These are phyloP conservation scores for Intellagama lesueurii DNA, from an alignment of 2,797 vertebrate species.

Conservation along the genomic window DNA sequence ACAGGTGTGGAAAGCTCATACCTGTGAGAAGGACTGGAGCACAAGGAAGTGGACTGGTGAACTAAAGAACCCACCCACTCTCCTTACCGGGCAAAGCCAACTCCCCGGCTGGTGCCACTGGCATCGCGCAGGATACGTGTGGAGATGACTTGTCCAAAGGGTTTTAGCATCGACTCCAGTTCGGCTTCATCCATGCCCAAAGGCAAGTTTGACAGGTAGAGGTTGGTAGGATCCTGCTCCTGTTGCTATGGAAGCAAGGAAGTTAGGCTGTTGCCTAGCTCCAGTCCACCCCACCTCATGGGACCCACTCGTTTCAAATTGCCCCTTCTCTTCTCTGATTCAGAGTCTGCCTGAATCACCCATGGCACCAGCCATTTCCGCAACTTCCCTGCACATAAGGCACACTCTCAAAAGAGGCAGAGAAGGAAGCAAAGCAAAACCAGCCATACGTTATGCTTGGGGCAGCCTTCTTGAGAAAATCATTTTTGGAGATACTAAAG, in stretches of 20 bases:
- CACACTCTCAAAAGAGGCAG: not conserved
- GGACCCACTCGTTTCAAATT: not conserved
- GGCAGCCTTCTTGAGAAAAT: not conserved
- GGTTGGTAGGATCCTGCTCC: constrained; percentile 96
- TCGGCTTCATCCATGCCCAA: constrained; percentile 94
- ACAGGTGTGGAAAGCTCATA: not conserved
- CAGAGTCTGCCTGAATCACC: not conserved
- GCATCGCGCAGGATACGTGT: constrained; percentile 92
- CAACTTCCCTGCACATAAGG: not conserved
- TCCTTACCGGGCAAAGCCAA: constrained; percentile 92
- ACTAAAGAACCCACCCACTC: not conserved
- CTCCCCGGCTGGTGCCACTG: constrained; percentile 91
- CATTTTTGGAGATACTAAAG: not conserved
- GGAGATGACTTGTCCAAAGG: constrained; percentile 95
- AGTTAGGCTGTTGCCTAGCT: constrained; percentile 34
- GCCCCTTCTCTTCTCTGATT: not conserved
- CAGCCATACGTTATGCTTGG: not conserved
- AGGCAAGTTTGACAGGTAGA: constrained; percentile 96
- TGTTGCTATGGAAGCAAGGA: constrained; percentile 85
- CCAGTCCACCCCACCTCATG: not conserved
- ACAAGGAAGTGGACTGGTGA: not conserved
- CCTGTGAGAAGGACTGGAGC: not conserved
- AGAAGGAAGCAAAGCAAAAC: not conserved
- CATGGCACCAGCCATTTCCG: not conserved
- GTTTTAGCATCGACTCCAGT: constrained; percentile 93